Evolutionary conservation across 2,797 vertebrate genomes (phyloP).

Genomic region (Diplodus sargus): DNA sequence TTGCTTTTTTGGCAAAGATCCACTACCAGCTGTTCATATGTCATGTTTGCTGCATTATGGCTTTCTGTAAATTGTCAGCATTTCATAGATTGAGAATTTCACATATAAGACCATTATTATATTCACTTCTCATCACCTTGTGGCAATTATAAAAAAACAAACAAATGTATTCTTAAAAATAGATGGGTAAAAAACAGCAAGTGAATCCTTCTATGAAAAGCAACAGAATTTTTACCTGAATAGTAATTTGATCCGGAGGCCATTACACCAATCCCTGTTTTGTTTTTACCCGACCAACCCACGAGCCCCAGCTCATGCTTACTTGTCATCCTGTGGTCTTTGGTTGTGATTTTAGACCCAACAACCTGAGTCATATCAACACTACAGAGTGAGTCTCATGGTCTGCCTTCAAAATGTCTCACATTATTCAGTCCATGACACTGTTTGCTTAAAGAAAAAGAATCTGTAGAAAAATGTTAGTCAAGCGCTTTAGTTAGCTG

Average conservation of each 20-base stretch:
- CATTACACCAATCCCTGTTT: conserved; percentile 37
- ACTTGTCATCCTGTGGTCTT: conserved; percentile 61
- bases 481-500: not conserved
- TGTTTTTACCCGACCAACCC: conserved; percentile 68
- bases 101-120: not conserved
- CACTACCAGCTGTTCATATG: conserved; percentile 7
- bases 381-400: conserved; percentile 66
- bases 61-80: not conserved
- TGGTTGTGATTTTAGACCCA: conserved; percentile 82
- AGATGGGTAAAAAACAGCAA: not conserved
- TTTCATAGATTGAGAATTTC: not conserved
- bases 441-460: not conserved
- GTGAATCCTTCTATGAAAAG: conserved; percentile 38
- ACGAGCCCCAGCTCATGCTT: conserved; percentile 60
- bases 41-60: not conserved
- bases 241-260: conserved; percentile 71
- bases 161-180: not conserved
- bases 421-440: conserved; percentile 6
- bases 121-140: not conserved
- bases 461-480: not conserved
- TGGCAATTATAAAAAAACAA: not conserved
- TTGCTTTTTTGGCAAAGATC: conserved; percentile 38
- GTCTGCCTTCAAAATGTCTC: conserved; percentile 37
- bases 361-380: conserved; percentile 61
- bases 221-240: conserved; percentile 36